These are phyloP conservation scores for Papilio aristodemus DNA, from an alignment of 1,140 invertebrate genomes.

Conservation along the genomic window DNA sequence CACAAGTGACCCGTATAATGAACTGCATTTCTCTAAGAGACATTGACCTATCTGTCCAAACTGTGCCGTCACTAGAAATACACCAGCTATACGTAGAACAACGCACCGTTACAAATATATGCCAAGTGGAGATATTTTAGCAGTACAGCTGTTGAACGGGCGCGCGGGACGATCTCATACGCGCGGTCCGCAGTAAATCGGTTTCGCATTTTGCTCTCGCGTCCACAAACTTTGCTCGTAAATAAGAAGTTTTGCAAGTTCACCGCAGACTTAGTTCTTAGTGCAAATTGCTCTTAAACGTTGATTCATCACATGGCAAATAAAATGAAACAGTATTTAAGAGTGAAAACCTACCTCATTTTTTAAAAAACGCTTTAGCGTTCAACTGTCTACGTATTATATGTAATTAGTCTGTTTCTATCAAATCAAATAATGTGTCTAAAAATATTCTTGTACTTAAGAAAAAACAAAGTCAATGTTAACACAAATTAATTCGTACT, in stretches of 20 bases:
- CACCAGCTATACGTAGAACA: constrained; percentile 40
- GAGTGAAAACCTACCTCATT: too few species aligned
- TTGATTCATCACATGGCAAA: too few species aligned
- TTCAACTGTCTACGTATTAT: too few species aligned
- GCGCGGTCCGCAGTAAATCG: constrained; percentile 18
- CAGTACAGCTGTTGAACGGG: constrained; percentile 50
- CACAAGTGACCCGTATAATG: constrained; percentile 26
- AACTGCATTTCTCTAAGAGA: constrained; percentile 44
- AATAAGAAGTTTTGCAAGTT: constrained; percentile 4
- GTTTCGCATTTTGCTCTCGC: neutral
- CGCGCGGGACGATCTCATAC: constrained; percentile 7
- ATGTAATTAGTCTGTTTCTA: too few species aligned
- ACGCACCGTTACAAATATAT: constrained; percentile 56
- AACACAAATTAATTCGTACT: too few species aligned
- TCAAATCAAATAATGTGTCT: too few species aligned
- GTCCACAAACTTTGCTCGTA: constrained; percentile 20
- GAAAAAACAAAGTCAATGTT: too few species aligned
- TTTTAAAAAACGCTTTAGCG: too few species aligned
- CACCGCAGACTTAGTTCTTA: neutral
- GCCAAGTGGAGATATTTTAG: constrained; percentile 64
- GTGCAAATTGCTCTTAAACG: constrained; percentile 17
- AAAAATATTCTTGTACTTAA: too few species aligned
- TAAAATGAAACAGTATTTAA: too few species aligned
- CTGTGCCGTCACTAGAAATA: constrained; percentile 50
- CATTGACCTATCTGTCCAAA: constrained; percentile 72